Conservation (phyloP, 2,888 invertebrate genomes). For the Muschampia plurimacula region DNA sequence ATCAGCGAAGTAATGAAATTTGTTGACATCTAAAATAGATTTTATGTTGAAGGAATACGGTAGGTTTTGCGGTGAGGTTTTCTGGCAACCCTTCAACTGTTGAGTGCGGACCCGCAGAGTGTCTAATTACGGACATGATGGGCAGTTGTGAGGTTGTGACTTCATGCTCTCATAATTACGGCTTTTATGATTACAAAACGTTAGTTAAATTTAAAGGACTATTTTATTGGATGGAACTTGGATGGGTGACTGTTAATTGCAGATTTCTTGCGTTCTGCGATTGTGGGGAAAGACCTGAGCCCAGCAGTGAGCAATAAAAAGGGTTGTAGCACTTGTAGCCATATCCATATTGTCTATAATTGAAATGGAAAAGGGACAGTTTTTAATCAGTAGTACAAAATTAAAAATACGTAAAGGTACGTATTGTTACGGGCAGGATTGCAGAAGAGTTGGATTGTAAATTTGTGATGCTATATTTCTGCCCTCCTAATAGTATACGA, state of each 20-base stretch:
- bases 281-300: too few relatives aligned
- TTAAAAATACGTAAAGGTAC: too few relatives aligned
- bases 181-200: constrained; percentile 1
- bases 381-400: too few relatives aligned
- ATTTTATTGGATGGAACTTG: too few relatives aligned
- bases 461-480: too few relatives aligned
- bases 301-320: too few relatives aligned
- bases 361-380: too few relatives aligned
- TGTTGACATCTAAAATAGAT: constrained; percentile 3
- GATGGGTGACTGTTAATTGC: too few relatives aligned
- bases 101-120: constrained; percentile 24
- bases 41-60: neutral
- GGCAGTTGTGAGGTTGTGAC: constrained; percentile 33
- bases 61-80: neutral
- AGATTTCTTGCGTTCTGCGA: too few relatives aligned
- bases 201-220: neutral
- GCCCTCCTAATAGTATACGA: too few relatives aligned
- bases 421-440: neutral
- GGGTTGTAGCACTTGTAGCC: too few relatives aligned
- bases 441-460: neutral
- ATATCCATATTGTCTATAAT: too few relatives aligned
- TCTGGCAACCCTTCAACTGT: constrained; percentile 20
- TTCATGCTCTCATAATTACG: constrained; percentile 16
- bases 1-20: neutral
- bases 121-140: constrained; percentile 43